Conservation (phyloP, 64 coral and sea anemone species). For the Pocillopora damicornis region DNA sequence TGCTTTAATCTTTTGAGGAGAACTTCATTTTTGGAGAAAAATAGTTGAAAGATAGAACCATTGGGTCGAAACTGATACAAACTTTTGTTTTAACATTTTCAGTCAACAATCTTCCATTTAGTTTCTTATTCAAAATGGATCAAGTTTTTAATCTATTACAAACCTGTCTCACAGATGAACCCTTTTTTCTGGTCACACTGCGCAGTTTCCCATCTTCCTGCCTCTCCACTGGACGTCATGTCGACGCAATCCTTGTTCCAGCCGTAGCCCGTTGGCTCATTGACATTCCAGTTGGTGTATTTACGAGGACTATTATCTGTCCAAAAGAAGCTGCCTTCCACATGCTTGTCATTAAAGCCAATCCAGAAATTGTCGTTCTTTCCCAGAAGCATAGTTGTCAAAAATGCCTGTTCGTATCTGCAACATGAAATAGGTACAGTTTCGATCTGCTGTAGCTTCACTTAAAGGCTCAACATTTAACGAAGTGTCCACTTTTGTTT, state of each 20-base stretch:
- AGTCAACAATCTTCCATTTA: no score
- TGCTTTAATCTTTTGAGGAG: not conserved
- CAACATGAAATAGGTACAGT: not conserved
- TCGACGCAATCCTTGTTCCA: constrained; percentile 58
- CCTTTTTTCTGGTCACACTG: constrained; percentile 28
- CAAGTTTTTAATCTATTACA: not conserved
- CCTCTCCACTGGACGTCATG: constrained; percentile 24
- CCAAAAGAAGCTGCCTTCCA: constrained; percentile 57
- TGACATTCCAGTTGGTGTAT: constrained; percentile 79
- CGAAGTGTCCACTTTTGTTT: no score
- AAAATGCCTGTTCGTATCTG: constrained; percentile 93
- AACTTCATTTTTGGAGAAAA: not conserved
- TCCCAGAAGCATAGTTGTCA: constrained; percentile 41
- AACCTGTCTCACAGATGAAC: constrained; percentile 88
- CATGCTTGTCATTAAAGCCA: constrained; percentile 65
- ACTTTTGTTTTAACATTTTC: no score
- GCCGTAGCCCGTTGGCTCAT: constrained; percentile 40
- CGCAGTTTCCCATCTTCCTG: constrained; percentile 62
- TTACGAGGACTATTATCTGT: constrained; percentile 43
- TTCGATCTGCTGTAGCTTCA: not conserved
- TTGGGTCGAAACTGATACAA: no score
- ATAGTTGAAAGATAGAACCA: no score
- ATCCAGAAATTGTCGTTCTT: constrained; percentile 66
- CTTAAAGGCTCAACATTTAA: no score
- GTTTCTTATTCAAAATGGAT: no score